These are phyloP conservation scores for Lophochroa leadbeateri DNA, from an alignment of 2,113 vertebrate species.

Conservation along the genomic window DNA sequence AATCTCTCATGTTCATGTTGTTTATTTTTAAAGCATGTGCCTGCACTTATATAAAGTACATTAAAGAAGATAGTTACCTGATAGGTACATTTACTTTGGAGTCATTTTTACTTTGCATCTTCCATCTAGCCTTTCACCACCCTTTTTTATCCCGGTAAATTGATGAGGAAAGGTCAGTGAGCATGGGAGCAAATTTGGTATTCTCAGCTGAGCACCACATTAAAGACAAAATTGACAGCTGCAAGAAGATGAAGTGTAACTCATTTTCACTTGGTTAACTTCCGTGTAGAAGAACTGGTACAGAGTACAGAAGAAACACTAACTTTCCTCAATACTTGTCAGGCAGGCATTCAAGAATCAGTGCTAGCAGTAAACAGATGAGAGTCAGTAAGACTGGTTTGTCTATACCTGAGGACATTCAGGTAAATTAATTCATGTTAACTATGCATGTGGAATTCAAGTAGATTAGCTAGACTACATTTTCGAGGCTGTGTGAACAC, in stretches of 20 bases:
- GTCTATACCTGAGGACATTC: not conserved
- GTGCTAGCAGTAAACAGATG: not conserved
- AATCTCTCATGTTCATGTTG: not conserved
- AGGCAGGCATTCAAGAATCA: not conserved
- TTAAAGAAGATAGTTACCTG: not conserved
- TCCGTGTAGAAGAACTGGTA: not conserved
- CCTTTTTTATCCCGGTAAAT: not conserved
- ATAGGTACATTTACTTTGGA: not conserved
- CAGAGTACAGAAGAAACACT: not conserved
- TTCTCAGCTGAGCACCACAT: not conserved
- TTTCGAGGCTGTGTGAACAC: not conserved
- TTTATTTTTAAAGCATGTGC: constrained; percentile 13
- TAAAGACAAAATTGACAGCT: constrained; percentile 33
- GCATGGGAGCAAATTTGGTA: not conserved
- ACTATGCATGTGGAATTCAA: not conserved
- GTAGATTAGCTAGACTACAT: not conserved
- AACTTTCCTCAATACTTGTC: not conserved
- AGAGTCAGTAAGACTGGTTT: not conserved
- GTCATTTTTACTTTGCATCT: not conserved
- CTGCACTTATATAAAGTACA: not conserved
- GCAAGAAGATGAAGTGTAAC: constrained; percentile 18
- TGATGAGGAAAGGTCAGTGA: constrained; percentile 44
- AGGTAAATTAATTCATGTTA: not conserved
- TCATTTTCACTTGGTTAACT: constrained; percentile 24
- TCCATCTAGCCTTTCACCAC: not conserved